Base-by-base conservation (phyloP, 2,888 invertebrate genomes). In the Acronicta aceris region DNA sequence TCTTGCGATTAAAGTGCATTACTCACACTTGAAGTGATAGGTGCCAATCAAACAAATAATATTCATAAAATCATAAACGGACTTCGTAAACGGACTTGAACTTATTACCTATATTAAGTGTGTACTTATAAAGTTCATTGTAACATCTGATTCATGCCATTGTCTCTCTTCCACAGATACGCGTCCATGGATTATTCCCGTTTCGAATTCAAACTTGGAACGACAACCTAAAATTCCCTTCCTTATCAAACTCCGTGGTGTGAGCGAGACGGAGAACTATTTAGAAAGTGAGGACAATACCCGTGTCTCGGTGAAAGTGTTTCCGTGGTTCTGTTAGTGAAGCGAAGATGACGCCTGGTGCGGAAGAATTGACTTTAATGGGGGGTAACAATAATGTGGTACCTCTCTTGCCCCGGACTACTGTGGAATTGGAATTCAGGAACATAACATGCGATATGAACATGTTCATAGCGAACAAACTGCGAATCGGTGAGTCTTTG, bases 341-440 rank as follows among this genome's bases (percentile, higher is more conserved):
- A 46, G 61, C 66, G 21, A 81, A 57, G 65, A 92, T 89, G 87
- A 87, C 89, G 79, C 87, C 86, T 17, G 85, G 85, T 45, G 78
- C 82, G 54, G 87, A 89, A 62, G 88, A 89, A 13, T 64, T 79
- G 50, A 74, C 79, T n/a, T 79, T 83, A 45, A 63, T 84, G 52
- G 88, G 85, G 40, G 86, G 86, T 10, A 94, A 94, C 72, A 94
- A 94, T 69, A 94, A 94, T 66, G 89, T 93, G 12, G 81, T 88
- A n/a, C 90, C 93, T 13, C 67, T 92, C n/a, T 54, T 92, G 16
- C 89, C 92, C 0, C 95, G 97, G 70, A 95, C 96, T 45, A 95
- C 96, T 12, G 95, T 97, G 59, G 95, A 97, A 73, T 88, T 98
- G 57, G 95, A 96, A 68, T 98, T 97, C 83, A 95, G 94, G 59